A percentile compares a stretch with the other conserved stretches of the same genome.
Evolutionary conservation across 2,113 vertebrate genomes (phyloP).

Genomic region (Dromiciops gliroides): DNA sequence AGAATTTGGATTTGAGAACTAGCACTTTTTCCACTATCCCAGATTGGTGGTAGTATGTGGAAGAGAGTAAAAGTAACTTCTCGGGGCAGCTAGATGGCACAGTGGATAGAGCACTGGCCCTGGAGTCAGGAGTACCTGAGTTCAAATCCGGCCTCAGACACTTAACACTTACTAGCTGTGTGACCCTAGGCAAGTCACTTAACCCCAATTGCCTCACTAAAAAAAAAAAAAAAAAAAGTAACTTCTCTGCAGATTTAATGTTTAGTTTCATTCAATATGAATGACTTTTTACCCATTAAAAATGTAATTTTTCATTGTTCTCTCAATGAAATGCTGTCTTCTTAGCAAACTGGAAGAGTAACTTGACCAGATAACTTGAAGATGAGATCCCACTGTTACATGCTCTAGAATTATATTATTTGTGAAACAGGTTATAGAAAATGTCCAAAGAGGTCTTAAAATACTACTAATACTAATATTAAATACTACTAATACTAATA

Average conservation of each 20-base stretch:
- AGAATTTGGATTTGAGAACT: background rate
- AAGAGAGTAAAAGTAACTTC: background rate
- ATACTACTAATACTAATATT: conserved; percentile 35
- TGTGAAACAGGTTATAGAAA: background rate
- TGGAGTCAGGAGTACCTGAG: no score
- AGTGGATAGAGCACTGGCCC: no score
- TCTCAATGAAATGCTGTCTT: background rate
- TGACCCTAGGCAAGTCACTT: no score
- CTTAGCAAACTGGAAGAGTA: background rate
- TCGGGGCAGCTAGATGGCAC: no score
- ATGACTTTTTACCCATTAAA: background rate
- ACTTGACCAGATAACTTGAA: conserved; percentile 19
- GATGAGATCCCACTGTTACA: conserved; percentile 33
- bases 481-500: no score
- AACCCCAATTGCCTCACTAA: no score
- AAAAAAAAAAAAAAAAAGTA: no score
- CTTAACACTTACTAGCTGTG: no score
- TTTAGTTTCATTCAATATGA: background rate
- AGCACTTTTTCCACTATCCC: background rate
- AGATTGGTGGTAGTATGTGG: background rate
- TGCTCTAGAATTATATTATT: conserved; percentile 12
- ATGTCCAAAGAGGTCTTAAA: conserved; percentile 4
- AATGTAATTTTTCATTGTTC: background rate
- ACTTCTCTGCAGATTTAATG: background rate
- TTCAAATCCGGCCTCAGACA: no score